Evolutionary conservation across 2,113 vertebrate species (phyloP).

Genomic region (Lampris megalopsis): DNA sequence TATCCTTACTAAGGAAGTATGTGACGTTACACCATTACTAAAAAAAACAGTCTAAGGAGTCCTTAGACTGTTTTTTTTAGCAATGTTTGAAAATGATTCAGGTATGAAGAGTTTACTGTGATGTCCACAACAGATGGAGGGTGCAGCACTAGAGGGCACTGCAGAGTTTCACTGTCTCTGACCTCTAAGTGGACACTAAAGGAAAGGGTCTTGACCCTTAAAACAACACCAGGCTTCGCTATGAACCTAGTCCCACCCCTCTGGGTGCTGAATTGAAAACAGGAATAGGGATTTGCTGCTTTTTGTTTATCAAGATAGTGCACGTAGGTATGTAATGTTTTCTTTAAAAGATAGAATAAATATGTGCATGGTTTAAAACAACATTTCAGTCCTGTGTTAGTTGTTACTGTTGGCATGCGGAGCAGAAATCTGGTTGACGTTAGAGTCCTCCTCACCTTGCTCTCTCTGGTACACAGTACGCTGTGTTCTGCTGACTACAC

Average conservation of each 20-base stretch:
- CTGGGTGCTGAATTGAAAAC: conserved; percentile 60
- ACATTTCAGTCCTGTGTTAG: conserved; percentile 71
- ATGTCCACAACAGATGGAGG: conserved; percentile 21
- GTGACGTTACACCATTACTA: neutral
- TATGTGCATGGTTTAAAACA: conserved; percentile 82
- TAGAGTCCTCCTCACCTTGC: conserved; percentile 78
- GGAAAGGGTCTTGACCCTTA: conserved; percentile 61
- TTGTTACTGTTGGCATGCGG: conserved; percentile 82
- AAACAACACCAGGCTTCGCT: conserved; percentile 49
- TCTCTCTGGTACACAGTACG: conserved; percentile 41
- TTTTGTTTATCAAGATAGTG: conserved; percentile 79
- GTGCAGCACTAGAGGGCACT: conserved; percentile 92
- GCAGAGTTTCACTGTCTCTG: conserved; percentile 85
- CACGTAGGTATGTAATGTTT: conserved; percentile 80
- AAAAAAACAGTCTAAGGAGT: neutral
- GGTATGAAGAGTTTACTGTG: conserved; percentile 5
- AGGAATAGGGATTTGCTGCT: conserved; percentile 66
- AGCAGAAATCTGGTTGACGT: conserved; percentile 79
- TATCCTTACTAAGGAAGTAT: too few relatives aligned
- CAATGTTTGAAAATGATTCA: neutral
- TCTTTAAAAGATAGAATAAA: conserved; percentile 83
- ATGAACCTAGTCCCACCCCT: conserved; percentile 44
- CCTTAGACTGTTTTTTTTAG: neutral
- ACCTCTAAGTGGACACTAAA: conserved; percentile 76
- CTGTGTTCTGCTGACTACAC: conserved; percentile 71